Evolutionary conservation across 1,140 invertebrate species (phyloP), one percentile per base, ranked within the genome.

Genomic region (Camponotus pennsylvanicus): DNA sequence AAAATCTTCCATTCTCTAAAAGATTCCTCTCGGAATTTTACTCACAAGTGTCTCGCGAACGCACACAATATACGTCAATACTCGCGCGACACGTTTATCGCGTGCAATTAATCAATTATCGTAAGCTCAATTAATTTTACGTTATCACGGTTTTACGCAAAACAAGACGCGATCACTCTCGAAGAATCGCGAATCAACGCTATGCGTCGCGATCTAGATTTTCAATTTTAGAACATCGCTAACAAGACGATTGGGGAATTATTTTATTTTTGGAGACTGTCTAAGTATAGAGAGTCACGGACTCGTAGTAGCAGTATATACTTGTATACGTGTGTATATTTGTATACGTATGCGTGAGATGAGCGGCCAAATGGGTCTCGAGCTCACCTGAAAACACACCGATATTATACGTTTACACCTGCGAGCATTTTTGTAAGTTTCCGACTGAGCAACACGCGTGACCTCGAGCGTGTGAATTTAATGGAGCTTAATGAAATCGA

Each of bases 301-400:
- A 59, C 18, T 21, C 66, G 6, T 32, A 40, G 37, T 27, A 52
- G 49, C 5, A 52, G 15, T 52, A 52, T 1, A 45, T 40, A 3
- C 6, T 21, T n/a, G 27, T 34, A n/a, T 27, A 66, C 18, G 27
- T 7, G 55, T 18, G 37, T 2, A 45, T 40, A 3, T 8, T 21
- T n/a, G 27, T 34, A n/a, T 27, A 66, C 18, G 27, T 7, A 40
- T 6, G 37, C 37, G 37, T 40, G 15, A 13, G 42, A 27, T 13
- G 69, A 52, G 69, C 27, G 59, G 37, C 52, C 67, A 45, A 71
- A 45, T 71, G 55, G 40, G 21, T 57, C n/a, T 45, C 66, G 66
- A 57, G 34, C 21, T 82, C 89, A 89, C 63, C 86, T 90, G 89
- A 89, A 64, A 89, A 90, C 84, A 90, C 85, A 91, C 15, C 63